A percentile compares a stretch with the other conserved stretches of the same genome.
phyloP scores from a whole-genome alignment of 1,140 invertebrate genomes.

The Coelopa frigida region DNA sequence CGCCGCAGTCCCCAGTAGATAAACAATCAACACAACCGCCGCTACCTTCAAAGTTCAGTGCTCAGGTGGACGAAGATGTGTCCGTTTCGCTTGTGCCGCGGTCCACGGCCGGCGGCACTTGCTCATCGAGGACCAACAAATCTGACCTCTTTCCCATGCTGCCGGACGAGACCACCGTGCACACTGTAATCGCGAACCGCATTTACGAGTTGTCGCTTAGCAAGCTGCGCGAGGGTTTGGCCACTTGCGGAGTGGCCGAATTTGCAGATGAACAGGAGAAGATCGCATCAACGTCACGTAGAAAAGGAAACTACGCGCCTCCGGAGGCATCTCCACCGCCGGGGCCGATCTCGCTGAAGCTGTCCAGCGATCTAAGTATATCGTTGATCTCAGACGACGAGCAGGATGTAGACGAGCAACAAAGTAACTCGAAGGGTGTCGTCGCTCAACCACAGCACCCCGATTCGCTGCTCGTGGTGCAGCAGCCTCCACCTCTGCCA shows the following conservation, averaged over 20 bases:
- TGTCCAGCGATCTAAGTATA: slow-evolving; percentile 41
- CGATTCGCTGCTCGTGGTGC: too few relatives aligned
- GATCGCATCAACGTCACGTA: slow-evolving; percentile 14
- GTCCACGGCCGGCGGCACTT: slow-evolving; percentile 17
- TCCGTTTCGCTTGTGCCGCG: slow-evolving; percentile 38
- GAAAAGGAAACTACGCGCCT: slow-evolving; percentile 24
- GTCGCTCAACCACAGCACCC: too few relatives aligned
- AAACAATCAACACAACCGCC: background rate
- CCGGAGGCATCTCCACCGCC: slow-evolving; percentile 25
- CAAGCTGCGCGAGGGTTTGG: slow-evolving; percentile 36
- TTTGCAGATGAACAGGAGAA: slow-evolving; percentile 25
- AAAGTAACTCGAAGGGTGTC: too few relatives aligned
- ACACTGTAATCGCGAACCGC: slow-evolving; percentile 40
- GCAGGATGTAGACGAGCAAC: slow-evolving; percentile 18
- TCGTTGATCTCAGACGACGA: slow-evolving; percentile 43
- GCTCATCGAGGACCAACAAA: background rate
- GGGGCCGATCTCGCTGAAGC: slow-evolving; percentile 33
- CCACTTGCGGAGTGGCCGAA: slow-evolving; percentile 34
- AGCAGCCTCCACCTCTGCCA: too few relatives aligned
- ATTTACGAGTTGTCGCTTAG: slow-evolving; percentile 39
- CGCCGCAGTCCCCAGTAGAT: too few relatives aligned
- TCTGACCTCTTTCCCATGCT: slow-evolving; percentile 19
- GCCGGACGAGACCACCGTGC: slow-evolving; percentile 40
- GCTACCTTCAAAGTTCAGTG: background rate
- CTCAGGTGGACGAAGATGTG: slow-evolving; percentile 30